phyloP scores from a whole-genome alignment of 2,888 invertebrate species.

The Andrena bucephala region DNA sequence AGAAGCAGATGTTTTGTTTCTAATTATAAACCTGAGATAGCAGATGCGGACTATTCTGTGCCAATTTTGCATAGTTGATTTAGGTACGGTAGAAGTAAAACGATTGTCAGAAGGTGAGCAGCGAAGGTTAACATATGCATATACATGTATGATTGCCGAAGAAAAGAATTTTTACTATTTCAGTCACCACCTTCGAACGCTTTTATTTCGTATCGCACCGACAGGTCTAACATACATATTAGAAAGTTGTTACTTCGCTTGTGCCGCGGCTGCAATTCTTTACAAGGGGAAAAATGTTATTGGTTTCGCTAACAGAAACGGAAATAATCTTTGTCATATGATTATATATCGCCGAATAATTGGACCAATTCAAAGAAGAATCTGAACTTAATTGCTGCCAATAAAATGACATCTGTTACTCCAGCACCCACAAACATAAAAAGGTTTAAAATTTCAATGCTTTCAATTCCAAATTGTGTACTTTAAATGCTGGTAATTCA shows the following conservation, averaged over 20 bases:
- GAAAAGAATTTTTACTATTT: constrained; percentile 32
- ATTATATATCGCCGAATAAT: constrained; percentile 11
- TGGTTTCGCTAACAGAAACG: neutral
- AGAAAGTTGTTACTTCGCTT: neutral
- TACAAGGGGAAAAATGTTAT: neutral
- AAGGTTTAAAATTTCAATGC: constrained; percentile 51
- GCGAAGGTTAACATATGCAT: constrained; percentile 48
- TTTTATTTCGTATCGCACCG: constrained; percentile 17
- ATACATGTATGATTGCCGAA: constrained; percentile 8
- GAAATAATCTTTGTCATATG: constrained; percentile 2
- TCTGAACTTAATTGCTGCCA: neutral
- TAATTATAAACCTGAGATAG: constrained; percentile 48
- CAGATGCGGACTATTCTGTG: constrained; percentile 15
- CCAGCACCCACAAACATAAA: constrained; percentile 30
- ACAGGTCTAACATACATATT: neutral
- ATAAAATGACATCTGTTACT: constrained; percentile 57
- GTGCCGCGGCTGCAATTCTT: neutral
- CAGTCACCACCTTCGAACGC: constrained; percentile 12
- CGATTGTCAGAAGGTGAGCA: constrained; percentile 31
- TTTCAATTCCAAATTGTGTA: neutral
- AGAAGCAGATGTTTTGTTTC: constrained; percentile 24
- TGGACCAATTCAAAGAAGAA: constrained; percentile 14
- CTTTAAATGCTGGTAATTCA: neutral
- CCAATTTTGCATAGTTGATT: constrained; percentile 45
- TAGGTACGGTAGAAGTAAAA: constrained; percentile 33